These are phyloP conservation scores for Notothenia rossii DNA, from an alignment of 2,113 vertebrate genomes.

Conservation along the genomic window DNA sequence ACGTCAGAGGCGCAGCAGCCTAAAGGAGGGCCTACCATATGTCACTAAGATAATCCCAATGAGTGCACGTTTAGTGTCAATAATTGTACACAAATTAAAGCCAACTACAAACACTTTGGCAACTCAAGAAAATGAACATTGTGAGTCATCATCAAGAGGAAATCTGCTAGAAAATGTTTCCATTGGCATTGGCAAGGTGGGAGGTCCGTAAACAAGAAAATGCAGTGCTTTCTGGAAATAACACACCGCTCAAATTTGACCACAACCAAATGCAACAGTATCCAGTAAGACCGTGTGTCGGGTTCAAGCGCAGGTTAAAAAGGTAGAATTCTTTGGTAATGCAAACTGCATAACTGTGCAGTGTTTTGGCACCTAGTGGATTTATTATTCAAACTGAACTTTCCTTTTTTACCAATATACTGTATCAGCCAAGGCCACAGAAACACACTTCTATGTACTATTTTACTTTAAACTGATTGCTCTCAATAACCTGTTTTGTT, in stretches of 20 bases:
- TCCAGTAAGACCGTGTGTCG: neutral
- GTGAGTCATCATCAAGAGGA: too few species aligned
- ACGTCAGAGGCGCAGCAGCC: too few species aligned
- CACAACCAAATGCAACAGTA: neutral
- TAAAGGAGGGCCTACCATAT: too few species aligned
- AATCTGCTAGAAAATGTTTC: too few species aligned
- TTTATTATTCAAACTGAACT: neutral
- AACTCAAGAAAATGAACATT: too few species aligned
- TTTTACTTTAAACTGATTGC: constrained; percentile 23
- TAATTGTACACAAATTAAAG: too few species aligned
- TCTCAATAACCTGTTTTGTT: constrained; percentile 29
- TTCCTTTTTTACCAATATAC: neutral
- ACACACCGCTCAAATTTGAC: constrained; percentile 1
- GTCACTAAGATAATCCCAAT: too few species aligned
- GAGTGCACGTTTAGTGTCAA: too few species aligned
- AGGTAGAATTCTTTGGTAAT: neutral
- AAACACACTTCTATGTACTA: neutral
- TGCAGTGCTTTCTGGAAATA: too few species aligned
- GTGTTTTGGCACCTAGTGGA: neutral
- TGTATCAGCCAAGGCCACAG: neutral
- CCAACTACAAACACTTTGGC: too few species aligned
- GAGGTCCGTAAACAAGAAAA: too few species aligned
- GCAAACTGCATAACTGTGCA: neutral
- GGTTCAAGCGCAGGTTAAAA: neutral
- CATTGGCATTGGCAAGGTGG: too few species aligned